Conservation (phyloP, 2,113 vertebrate genomes). For the Microtus pennsylvanicus region DNA sequence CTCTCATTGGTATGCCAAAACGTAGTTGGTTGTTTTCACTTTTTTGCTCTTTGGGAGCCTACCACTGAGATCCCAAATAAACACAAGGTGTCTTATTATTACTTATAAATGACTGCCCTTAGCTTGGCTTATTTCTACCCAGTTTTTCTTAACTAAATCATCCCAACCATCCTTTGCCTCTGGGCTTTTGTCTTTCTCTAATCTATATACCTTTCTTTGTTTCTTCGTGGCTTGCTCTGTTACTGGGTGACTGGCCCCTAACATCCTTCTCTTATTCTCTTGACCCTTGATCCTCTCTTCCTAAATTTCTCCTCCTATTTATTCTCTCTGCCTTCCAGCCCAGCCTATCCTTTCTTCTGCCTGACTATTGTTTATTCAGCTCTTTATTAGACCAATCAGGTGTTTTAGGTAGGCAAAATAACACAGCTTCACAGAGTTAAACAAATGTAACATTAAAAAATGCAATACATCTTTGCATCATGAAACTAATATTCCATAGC, state of each 20-base stretch:
- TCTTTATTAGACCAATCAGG: no score
- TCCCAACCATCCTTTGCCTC: background rate
- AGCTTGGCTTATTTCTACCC: background rate
- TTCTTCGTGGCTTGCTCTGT: background rate
- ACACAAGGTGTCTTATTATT: background rate
- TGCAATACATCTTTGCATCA: no score
- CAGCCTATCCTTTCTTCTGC: no score
- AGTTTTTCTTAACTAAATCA: background rate
- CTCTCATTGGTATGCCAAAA: background rate
- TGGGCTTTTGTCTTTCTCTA: background rate
- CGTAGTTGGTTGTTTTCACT: background rate
- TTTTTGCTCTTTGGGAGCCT: background rate
- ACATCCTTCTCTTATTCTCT: background rate
- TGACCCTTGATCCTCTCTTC: no score
- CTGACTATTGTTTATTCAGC: no score
- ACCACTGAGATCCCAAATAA: background rate
- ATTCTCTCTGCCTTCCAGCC: no score
- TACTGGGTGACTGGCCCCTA: background rate
- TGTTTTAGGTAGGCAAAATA: no score
- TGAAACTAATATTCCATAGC: no score
- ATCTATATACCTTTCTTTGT: background rate
- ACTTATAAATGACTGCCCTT: background rate
- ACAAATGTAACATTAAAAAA: no score
- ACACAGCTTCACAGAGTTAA: no score
- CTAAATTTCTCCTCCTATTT: no score